Percentiles rank a stretch among this genome's conserved stretches.
These are phyloP conservation scores for Lepus oiostolus DNA, from an alignment of 2,797 vertebrate species.

Conservation along the genomic window DNA sequence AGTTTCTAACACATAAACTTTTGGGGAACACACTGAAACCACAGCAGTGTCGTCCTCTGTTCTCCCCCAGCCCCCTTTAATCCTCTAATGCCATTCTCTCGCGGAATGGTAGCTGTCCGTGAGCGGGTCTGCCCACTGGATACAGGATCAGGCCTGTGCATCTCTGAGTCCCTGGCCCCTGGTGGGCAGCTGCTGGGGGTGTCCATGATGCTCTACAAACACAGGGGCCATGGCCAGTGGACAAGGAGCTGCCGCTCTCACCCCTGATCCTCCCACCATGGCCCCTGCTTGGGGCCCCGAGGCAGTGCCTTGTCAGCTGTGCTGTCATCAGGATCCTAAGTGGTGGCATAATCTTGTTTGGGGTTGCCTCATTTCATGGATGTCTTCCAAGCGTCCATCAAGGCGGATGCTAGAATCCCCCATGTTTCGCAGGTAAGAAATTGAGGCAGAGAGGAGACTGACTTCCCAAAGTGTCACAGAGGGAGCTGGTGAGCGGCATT, in stretches of 20 bases:
- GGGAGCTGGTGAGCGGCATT: accelerated
- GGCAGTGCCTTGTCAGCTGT: neutral
- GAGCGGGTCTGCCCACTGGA: neutral
- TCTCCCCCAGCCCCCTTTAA: too few species aligned
- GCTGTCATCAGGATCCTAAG: neutral
- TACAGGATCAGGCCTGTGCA: neutral
- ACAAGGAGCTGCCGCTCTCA: accelerated
- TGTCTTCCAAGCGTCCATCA: neutral
- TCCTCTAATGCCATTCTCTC: neutral
- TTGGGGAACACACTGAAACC: neutral
- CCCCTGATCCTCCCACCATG: neutral
- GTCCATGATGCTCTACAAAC: accelerated
- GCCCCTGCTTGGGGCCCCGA: neutral
- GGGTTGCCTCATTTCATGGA: neutral
- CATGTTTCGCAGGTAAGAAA: neutral
- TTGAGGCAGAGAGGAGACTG: neutral
- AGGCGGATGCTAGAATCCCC: neutral
- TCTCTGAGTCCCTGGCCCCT: neutral
- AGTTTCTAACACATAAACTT: neutral
- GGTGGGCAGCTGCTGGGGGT: neutral
- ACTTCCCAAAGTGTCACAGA: neutral
- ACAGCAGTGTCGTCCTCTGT: neutral
- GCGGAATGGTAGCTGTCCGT: neutral
- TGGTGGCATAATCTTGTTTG: accelerated
- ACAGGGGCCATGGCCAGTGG: neutral